These are phyloP conservation scores for Pandemis heparana DNA, from an alignment of 2,888 invertebrate species.

Conservation along the genomic window DNA sequence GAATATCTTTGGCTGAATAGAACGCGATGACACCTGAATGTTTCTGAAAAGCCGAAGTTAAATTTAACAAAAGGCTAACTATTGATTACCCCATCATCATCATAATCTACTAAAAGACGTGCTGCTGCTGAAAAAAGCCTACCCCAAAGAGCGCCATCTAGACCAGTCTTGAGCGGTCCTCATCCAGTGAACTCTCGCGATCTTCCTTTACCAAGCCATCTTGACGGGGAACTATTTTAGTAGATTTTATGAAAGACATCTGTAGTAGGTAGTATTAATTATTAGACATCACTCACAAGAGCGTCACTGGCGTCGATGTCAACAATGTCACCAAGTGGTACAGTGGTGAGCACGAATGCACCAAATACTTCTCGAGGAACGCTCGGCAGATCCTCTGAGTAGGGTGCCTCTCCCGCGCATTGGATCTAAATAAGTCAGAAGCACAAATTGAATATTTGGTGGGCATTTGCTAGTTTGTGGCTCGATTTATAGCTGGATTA, in stretches of 20 bases:
- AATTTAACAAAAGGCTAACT: not conserved
- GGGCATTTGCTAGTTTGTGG: too few relatives aligned
- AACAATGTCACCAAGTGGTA: slow-evolving; percentile 83
- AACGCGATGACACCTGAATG: slow-evolving; percentile 87
- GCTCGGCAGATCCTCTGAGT: slow-evolving; percentile 86
- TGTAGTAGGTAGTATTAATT: not conserved
- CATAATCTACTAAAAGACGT: too few relatives aligned
- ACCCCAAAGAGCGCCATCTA: too few relatives aligned
- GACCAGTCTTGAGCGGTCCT: too few relatives aligned
- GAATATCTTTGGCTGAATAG: slow-evolving; percentile 87
- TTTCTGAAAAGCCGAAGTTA: slow-evolving; percentile 72
- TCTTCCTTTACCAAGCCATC: too few relatives aligned
- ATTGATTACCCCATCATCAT: too few relatives aligned
- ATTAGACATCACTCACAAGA: slow-evolving; percentile 76
- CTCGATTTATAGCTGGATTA: too few relatives aligned
- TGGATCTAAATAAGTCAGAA: slow-evolving; percentile 60
- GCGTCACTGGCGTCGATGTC: slow-evolving; percentile 86
- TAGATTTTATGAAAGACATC: not conserved
- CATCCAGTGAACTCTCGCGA: too few relatives aligned
- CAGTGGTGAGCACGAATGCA: slow-evolving; percentile 84
- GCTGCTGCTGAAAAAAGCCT: too few relatives aligned
- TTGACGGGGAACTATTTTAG: too few relatives aligned
- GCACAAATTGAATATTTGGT: not conserved
- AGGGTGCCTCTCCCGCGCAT: slow-evolving; percentile 89
- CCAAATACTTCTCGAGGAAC: slow-evolving; percentile 87